A percentile compares a stretch with the other conserved stretches of the same genome.
Conservation (phyloP, 2,113 vertebrate species). For the Cercocebus atys region DNA sequence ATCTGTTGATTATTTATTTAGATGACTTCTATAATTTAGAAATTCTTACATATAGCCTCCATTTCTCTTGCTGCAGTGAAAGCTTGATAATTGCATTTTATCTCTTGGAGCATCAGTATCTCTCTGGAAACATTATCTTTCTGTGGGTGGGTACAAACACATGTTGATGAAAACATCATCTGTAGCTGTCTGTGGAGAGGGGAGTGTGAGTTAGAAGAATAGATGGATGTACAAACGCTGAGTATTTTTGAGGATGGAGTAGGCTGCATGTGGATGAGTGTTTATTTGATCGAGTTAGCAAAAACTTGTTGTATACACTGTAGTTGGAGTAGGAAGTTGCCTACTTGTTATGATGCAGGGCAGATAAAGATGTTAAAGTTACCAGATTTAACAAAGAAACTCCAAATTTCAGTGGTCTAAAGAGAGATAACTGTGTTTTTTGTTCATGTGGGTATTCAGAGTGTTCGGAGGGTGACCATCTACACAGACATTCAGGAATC, state of each 20-base stretch:
- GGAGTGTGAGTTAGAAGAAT: background rate
- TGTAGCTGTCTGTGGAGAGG: background rate
- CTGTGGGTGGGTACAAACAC: background rate
- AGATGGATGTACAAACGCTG: background rate
- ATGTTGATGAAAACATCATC: background rate
- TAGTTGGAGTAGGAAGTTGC: background rate
- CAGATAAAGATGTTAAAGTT: background rate
- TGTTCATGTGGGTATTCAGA: background rate
- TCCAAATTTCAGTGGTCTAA: background rate
- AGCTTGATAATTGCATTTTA: background rate
- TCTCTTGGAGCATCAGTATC: background rate
- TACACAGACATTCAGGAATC: background rate
- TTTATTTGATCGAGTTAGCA: background rate
- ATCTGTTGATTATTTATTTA: background rate
- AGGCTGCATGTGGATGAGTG: background rate
- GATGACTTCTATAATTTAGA: background rate
- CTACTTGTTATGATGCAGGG: background rate
- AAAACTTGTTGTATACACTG: background rate
- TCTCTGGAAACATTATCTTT: background rate
- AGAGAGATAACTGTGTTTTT: background rate
- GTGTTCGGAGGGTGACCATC: background rate
- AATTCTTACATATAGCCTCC: background rate
- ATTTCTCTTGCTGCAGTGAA: background rate
- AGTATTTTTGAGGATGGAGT: background rate
- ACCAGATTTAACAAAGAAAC: background rate